phyloP scores from a whole-genome alignment of 2,113 vertebrate genomes.

The Eretmochelys imbricata region DNA sequence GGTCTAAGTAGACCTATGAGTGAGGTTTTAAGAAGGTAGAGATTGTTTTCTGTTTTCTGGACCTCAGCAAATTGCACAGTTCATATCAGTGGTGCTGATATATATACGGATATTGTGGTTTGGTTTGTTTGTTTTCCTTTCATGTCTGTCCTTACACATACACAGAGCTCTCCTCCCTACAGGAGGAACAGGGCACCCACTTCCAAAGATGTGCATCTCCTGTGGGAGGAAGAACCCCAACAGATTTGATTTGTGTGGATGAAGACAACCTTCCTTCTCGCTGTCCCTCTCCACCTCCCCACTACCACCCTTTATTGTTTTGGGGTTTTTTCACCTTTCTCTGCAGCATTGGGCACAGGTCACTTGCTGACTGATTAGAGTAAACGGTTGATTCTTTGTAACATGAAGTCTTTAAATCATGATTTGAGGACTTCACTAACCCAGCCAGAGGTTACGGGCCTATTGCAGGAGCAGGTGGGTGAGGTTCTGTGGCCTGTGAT shows the following conservation, averaged over 20 bases:
- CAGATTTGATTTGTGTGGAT: not conserved
- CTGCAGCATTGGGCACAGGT: not conserved
- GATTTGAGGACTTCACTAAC: not conserved
- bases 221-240: not conserved
- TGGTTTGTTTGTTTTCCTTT: no score
- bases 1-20: accelerated
- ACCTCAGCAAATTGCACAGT: no score
- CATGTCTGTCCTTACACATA: not conserved
- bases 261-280: not conserved
- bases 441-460: not conserved
- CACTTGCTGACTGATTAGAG: not conserved
- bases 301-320: not conserved
- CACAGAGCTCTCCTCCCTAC: not conserved
- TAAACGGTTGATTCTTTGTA: not conserved
- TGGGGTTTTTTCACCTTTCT: not conserved
- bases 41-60: not conserved
- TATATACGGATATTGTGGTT: no score
- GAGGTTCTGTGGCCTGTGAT: not conserved
- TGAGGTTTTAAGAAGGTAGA: accelerated
- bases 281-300: no score
- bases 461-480: not conserved
- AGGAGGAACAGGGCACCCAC: accelerated
- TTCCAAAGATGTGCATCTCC: not conserved
- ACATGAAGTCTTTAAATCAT: not conserved
- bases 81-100: no score